Evolutionary conservation across 2,888 invertebrate species (phyloP), one percentile per base, ranked within the genome.

Genomic region (Malacosoma neustria): DNA sequence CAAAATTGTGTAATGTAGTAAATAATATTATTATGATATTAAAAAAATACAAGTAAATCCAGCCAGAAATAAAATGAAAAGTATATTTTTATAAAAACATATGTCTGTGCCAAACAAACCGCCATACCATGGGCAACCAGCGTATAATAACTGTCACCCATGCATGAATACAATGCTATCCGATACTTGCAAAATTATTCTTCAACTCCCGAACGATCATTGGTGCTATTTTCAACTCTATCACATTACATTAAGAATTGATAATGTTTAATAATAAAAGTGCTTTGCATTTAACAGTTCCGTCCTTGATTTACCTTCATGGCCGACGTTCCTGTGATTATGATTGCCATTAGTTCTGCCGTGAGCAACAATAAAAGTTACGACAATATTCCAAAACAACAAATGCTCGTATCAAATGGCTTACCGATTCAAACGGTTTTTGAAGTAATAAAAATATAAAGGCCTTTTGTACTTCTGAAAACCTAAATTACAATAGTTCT

Each of bases 151-250:
- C 51, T 62, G 61, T 66, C 71, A 57, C 54, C 67, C 66, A 65
- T 60, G 64, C 73, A 57, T 70, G 67, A 69, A 64, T 61, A 70
- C 67, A 62, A 63, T 66, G 63, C 45, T 49, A 55, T 51, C 52
- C 38, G 46, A 45, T 40, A 48, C 38, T 37, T 38, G 33, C 43
- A 41, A 41, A 43, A 34, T 39, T 41, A 46, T 38, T 22, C 9
- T 39, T 33, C 45, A 35, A 45, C 32, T 45, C 33, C 38, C 37
- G 47, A 39, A 39, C 36, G 14, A 13, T 32, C 32, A 11, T 30
- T 3, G 42, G 45, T 33, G 30, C 41, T n/a, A 48, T 46, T 44
- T 34, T 43, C 11, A 37, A 51, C 55, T 43, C 34, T 55, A 40
- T 30, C 11, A 15, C 13, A 9, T 6, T 14, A 13, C 2, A 22